Evolutionary conservation across 2,113 vertebrate genomes (phyloP).

Genomic region (Petromus typicus): DNA sequence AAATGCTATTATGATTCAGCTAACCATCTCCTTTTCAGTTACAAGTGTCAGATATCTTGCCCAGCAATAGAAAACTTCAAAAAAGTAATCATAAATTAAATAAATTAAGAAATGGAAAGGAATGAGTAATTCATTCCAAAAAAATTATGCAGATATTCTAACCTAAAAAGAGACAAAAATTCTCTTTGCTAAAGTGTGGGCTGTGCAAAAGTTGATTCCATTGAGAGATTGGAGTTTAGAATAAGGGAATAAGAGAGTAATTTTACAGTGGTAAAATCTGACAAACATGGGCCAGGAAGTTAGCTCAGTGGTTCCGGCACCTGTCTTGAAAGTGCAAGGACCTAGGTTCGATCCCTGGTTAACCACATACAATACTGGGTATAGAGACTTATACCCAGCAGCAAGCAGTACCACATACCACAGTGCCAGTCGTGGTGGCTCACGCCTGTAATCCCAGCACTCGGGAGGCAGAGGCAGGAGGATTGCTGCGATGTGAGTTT

Average conservation of each 20-base stretch:
- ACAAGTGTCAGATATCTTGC: neutral
- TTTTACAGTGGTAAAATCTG: neutral
- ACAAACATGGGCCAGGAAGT: too few species aligned
- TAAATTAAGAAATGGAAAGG: neutral
- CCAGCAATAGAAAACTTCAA: neutral
- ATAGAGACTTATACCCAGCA: too few species aligned
- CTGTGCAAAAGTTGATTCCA: neutral
- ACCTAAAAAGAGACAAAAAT: neutral
- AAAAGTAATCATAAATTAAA: neutral
- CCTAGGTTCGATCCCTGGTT: too few species aligned
- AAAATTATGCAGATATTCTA: neutral
- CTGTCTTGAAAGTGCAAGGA: too few species aligned
- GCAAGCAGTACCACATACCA: too few species aligned
- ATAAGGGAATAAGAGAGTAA: neutral
- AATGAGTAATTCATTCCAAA: neutral
- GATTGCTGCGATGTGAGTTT: too few species aligned
- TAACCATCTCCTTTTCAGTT: neutral
- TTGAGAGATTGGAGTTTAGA: neutral
- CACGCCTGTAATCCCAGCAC: too few species aligned
- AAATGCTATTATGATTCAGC: neutral
- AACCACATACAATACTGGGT: too few species aligned
- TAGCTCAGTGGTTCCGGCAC: too few species aligned
- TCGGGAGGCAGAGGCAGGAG: too few species aligned
- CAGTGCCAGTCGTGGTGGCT: too few species aligned
- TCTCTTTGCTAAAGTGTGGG: neutral